These are phyloP conservation scores for Lagopus leucura DNA, from an alignment of 2,113 vertebrate genomes.

Conservation along the genomic window DNA sequence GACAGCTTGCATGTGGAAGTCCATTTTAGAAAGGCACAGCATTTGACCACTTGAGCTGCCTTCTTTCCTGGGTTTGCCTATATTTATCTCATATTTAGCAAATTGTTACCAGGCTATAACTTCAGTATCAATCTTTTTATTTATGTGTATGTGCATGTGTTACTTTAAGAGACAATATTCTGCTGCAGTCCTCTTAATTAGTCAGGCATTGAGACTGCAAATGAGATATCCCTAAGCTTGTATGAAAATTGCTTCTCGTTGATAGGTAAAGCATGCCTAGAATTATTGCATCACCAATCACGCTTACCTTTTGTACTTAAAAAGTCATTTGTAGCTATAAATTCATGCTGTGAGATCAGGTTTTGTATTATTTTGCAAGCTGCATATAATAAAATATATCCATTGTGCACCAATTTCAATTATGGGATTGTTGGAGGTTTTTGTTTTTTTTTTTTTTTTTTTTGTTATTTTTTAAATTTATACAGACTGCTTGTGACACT, in stretches of 20 bases:
- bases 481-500: not conserved
- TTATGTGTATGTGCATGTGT: not conserved
- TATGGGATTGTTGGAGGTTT: not conserved
- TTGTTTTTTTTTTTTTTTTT: not conserved
- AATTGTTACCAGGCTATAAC: not conserved
- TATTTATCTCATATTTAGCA: not conserved
- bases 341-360: conserved; percentile 39
- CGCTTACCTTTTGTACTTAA: conserved; percentile 53
- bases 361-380: conserved; percentile 33
- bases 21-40: not conserved
- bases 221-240: conserved; percentile 48
- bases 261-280: conserved; percentile 24
- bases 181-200: conserved; percentile 49
- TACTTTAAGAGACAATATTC: not conserved
- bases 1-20: not conserved
- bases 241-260: conserved; percentile 31
- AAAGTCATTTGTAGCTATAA: conserved; percentile 48
- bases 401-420: conserved; percentile 15
- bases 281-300: conserved; percentile 42
- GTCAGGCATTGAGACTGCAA: conserved; percentile 31
- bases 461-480: not conserved
- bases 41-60: not conserved
- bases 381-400: conserved; percentile 3
- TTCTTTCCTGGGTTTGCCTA: not conserved
- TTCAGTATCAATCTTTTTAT: not conserved